These are phyloP conservation scores for Sialis fuliginosa DNA, from an alignment of 2,888 invertebrate species.

Conservation along the genomic window DNA sequence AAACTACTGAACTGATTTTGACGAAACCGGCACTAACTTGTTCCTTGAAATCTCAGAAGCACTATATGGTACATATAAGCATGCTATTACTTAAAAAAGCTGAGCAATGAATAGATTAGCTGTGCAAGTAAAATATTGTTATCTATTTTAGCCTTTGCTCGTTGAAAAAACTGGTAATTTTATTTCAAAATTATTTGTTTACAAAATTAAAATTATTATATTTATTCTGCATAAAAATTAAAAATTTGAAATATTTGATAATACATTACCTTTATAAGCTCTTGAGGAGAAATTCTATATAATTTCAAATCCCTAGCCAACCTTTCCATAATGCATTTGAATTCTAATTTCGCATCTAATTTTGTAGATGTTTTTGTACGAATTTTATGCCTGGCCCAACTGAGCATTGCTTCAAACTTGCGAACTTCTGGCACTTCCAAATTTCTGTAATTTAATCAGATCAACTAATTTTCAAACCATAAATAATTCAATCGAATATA, in stretches of 20 bases:
- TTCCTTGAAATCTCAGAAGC: too few species aligned
- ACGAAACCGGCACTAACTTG: too few species aligned
- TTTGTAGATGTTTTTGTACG: slow-evolving; percentile 60
- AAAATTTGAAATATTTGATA: neutral
- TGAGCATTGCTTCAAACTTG: slow-evolving; percentile 86
- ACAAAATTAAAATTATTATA: too few species aligned
- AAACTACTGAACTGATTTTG: neutral
- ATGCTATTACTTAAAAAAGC: too few species aligned
- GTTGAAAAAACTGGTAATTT: too few species aligned
- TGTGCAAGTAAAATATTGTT: neutral
- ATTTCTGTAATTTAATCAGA: slow-evolving; percentile 40
- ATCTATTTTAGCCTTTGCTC: too few species aligned
- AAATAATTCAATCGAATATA: too few species aligned
- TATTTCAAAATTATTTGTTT: too few species aligned
- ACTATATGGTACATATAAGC: too few species aligned
- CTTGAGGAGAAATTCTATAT: slow-evolving; percentile 81
- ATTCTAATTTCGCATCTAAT: slow-evolving; percentile 73
- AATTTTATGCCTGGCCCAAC: slow-evolving; percentile 76
- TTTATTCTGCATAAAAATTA: too few species aligned
- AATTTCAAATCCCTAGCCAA: slow-evolving; percentile 75
- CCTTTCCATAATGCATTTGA: slow-evolving; percentile 84
- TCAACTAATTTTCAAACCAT: neutral
- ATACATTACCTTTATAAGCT: slow-evolving; percentile 58
- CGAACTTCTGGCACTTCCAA: slow-evolving; percentile 75
- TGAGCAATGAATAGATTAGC: neutral